Evolutionary conservation across 2,797 vertebrate genomes (phyloP).

Genomic region (Scomberomorus guttatus): DNA sequence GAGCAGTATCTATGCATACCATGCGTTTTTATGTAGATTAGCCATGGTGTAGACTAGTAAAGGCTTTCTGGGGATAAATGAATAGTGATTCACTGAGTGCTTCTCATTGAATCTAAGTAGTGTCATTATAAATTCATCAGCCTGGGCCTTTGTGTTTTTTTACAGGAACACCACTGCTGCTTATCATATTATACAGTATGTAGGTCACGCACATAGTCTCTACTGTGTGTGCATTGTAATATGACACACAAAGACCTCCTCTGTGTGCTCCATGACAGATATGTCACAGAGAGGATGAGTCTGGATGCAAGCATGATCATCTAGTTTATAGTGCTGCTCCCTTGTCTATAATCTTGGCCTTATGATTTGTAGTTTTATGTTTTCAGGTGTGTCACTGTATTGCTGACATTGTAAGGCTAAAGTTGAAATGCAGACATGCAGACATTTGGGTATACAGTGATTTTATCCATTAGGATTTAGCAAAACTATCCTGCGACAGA

Average conservation of each 20-base stretch:
- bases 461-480: background rate
- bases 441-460: background rate
- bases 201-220: conserved; percentile 47
- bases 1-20: conserved; percentile 42
- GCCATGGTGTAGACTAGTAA: conserved; percentile 2
- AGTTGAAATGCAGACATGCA: background rate
- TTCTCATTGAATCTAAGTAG: conserved; percentile 14
- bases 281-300: conserved; percentile 38
- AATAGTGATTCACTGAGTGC: background rate
- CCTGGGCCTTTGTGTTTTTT: background rate
- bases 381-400: background rate
- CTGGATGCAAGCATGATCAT: conserved; percentile 17
- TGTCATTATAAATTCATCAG: conserved; percentile 3
- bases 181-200: conserved; percentile 31
- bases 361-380: background rate
- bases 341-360: background rate
- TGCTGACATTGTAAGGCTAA: background rate
- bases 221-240: conserved; percentile 43
- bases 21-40: conserved; percentile 65
- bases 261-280: conserved; percentile 35
- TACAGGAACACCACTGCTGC: conserved; percentile 4
- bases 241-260: conserved; percentile 55
- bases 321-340: background rate
- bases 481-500: background rate
- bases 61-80: conserved; percentile 5